Evolutionary conservation across 2,888 invertebrate species (phyloP).

Genomic region (Cancer borealis): DNA sequence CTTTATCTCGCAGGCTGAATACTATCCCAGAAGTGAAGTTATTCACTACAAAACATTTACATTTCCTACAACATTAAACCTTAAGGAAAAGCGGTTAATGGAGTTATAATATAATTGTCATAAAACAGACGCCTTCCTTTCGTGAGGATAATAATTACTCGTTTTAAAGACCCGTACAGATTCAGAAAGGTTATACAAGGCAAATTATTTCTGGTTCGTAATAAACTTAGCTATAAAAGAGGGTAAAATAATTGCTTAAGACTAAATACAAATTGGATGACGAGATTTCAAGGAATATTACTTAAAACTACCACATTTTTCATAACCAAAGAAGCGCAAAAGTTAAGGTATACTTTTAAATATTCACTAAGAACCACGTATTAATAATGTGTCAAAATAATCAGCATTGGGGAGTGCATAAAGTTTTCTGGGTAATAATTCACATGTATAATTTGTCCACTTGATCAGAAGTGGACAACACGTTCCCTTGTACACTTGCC

Average conservation of each 20-base stretch:
- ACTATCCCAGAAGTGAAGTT: neutral
- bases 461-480: neutral
- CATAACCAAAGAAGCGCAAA: too few relatives aligned
- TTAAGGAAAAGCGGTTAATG: neutral
- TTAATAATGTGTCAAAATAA: neutral
- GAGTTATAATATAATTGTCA: neutral
- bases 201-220: neutral
- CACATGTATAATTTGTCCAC: neutral
- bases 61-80: neutral
- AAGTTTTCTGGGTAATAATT: neutral
- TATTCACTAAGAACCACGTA: too few relatives aligned
- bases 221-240: neutral
- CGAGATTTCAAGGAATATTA: too few relatives aligned
- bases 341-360: too few relatives aligned
- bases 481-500: neutral
- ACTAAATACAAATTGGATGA: neutral
- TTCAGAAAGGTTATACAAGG: neutral
- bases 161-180: neutral
- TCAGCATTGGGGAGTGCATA: neutral
- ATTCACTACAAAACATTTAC: neutral
- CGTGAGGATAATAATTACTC: neutral
- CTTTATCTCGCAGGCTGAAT: neutral
- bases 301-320: too few relatives aligned
- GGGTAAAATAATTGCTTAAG: neutral
- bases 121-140: neutral